phyloP scores from a whole-genome alignment of 1,140 invertebrate genomes.

The Kradibia gibbosae region DNA sequence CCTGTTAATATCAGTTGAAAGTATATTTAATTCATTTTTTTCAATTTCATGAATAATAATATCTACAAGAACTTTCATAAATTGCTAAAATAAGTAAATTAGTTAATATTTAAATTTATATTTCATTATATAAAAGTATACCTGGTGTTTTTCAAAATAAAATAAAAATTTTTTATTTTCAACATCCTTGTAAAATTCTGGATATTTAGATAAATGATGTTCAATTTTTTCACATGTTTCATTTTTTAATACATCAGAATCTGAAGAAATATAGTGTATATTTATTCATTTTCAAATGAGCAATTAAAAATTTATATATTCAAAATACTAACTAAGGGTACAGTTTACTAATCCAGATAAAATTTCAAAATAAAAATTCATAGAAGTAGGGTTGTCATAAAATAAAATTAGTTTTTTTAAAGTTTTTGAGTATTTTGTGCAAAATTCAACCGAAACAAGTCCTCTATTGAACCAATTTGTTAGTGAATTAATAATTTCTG shows the following conservation, averaged over 20 bases:
- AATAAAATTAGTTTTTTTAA: slow-evolving; percentile 36
- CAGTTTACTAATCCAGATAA: slow-evolving; percentile 29
- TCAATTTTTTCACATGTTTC: slow-evolving; percentile 60
- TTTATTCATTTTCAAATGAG: background rate
- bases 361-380: slow-evolving; percentile 48
- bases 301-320: background rate
- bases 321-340: slow-evolving; percentile 25
- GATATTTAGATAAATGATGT: slow-evolving; percentile 57
- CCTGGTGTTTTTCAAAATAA: slow-evolving; percentile 60
- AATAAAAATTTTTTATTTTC: slow-evolving; percentile 55
- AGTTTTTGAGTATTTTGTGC: slow-evolving; percentile 30
- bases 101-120: slow-evolving; percentile 8
- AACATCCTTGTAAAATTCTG: slow-evolving; percentile 51
- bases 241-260: slow-evolving; percentile 50
- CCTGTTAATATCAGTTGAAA: slow-evolving; percentile 45
- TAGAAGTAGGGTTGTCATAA: slow-evolving; percentile 32
- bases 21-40: slow-evolving; percentile 21
- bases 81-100: slow-evolving; percentile 56
- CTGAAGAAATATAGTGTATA: slow-evolving; percentile 45
- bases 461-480: slow-evolving; percentile 53
- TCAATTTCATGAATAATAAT: slow-evolving; percentile 61
- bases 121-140: slow-evolving; percentile 46
- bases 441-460: slow-evolving; percentile 8
- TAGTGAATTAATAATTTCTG: slow-evolving; percentile 58
- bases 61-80: slow-evolving; percentile 60